These are phyloP conservation scores for Calameuta filiformis DNA, from an alignment of 2,888 invertebrate species.

Conservation along the genomic window DNA sequence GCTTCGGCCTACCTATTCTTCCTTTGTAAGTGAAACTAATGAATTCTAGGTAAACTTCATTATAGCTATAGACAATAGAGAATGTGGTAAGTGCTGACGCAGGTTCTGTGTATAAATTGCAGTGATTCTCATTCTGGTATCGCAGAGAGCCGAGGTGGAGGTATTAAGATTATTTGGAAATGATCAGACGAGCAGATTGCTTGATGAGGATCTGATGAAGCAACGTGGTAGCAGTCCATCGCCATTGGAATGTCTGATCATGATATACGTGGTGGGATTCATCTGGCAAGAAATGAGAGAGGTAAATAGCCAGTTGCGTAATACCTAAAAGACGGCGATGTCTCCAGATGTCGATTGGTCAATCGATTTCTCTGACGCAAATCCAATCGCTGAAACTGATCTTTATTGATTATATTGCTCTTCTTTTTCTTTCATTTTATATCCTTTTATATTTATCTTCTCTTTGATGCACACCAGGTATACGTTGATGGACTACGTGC, in stretches of 20 bases:
- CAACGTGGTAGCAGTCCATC: constrained; percentile 90
- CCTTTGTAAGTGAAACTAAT: constrained; percentile 76
- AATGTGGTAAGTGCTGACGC: neutral
- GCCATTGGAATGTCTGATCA: constrained; percentile 83
- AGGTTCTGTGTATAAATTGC: constrained; percentile 36
- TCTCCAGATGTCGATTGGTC: neutral
- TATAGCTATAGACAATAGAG: neutral
- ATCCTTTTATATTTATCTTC: neutral
- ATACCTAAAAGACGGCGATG: neutral
- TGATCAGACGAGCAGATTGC: constrained; percentile 73
- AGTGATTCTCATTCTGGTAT: constrained; percentile 93
- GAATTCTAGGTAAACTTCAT: neutral
- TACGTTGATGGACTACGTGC: constrained; percentile 87
- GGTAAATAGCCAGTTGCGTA: constrained; percentile 32
- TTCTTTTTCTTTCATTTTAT: neutral
- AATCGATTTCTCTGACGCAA: neutral
- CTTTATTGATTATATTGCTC: neutral
- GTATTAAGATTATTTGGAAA: constrained; percentile 79
- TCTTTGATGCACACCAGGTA: constrained; percentile 63
- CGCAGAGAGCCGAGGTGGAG: constrained; percentile 87
- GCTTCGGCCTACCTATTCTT: constrained; percentile 95
- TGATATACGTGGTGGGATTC: constrained; percentile 88
- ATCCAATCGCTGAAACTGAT: neutral
- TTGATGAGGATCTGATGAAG: constrained; percentile 73
- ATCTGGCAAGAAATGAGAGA: constrained; percentile 94